These are phyloP conservation scores for Temnopleurus reevesii DNA, from an alignment of 53 echinoderm and acorn worm species.

Conservation along the genomic window DNA sequence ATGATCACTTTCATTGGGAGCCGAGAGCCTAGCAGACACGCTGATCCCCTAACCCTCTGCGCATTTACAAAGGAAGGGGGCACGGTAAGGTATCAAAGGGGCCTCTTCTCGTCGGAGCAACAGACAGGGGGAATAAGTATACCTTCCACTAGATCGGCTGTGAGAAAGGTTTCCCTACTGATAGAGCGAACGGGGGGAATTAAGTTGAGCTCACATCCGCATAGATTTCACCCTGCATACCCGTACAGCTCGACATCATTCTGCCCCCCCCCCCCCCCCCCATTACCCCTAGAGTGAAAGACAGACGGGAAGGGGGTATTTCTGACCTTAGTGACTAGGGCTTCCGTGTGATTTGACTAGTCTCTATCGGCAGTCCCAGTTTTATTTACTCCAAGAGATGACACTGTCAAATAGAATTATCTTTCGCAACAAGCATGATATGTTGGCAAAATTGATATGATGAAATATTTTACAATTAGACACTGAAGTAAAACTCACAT, in stretches of 20 bases:
- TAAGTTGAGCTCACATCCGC: slow-evolving; percentile 41
- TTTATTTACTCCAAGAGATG: background rate
- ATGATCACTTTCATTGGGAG: background rate
- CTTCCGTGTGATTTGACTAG: slow-evolving; percentile 6
- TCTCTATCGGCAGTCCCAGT: background rate
- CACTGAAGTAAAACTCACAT: too few relatives aligned
- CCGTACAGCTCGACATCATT: background rate
- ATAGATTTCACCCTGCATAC: background rate
- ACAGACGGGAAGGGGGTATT: slow-evolving; percentile 27
- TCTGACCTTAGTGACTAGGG: slow-evolving; percentile 38
- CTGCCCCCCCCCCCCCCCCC: slow-evolving; percentile 7
- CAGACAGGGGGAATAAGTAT: background rate
- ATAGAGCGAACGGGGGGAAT: slow-evolving; percentile 7
- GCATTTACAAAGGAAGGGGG: slow-evolving; percentile 46
- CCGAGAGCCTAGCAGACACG: background rate
- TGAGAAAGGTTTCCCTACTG: background rate
- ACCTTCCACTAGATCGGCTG: background rate
- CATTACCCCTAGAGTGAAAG: background rate
- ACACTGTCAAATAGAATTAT: too few relatives aligned
- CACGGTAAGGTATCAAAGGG: slow-evolving; percentile 15
- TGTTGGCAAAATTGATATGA: too few relatives aligned
- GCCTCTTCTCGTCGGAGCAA: background rate
- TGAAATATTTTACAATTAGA: too few relatives aligned
- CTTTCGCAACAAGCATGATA: too few relatives aligned
- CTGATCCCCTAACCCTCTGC: background rate